phyloP scores from a whole-genome alignment of 2,797 vertebrate species.

The Falco concolor region DNA sequence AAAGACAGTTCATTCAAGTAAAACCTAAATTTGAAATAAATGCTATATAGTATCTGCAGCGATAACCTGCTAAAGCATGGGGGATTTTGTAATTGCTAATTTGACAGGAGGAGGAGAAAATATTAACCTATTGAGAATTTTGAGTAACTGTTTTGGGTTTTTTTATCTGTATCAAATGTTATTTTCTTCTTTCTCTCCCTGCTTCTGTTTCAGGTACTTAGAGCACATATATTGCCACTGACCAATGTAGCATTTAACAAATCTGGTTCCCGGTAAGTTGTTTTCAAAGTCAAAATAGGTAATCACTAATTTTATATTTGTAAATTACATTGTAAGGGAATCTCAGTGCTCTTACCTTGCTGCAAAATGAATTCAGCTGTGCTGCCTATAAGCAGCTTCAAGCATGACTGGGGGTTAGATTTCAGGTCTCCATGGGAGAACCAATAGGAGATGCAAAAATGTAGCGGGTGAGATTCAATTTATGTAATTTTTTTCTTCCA shows the following conservation, averaged over 20 bases:
- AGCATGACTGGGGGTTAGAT: not conserved
- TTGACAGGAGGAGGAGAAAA: not conserved
- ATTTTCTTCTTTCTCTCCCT: not conserved
- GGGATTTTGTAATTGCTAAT: not conserved
- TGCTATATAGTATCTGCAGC: not conserved
- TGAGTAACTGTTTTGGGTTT: not conserved
- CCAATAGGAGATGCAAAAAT: not conserved
- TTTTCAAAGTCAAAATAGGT: not conserved
- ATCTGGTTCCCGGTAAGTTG: slow-evolving; percentile 89
- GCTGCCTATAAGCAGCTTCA: not conserved
- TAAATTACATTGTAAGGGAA: not conserved
- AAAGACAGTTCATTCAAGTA: not conserved
- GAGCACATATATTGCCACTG: slow-evolving; percentile 88
- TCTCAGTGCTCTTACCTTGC: not conserved
- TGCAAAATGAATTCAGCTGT: not conserved
- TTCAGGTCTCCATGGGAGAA: not conserved
- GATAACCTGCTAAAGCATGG: not conserved
- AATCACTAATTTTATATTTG: not conserved
- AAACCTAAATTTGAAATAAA: not conserved
- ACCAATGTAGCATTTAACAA: slow-evolving; percentile 98
- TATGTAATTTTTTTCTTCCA: not conserved
- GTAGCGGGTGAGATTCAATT: not conserved
- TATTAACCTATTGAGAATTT: not conserved
- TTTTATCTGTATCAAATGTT: not conserved
- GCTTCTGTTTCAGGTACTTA: slow-evolving; percentile 78